A percentile compares a stretch with the other conserved stretches of the same genome.
Evolutionary conservation across 2,113 vertebrate genomes (phyloP).

Genomic region (Carassius auratus): DNA sequence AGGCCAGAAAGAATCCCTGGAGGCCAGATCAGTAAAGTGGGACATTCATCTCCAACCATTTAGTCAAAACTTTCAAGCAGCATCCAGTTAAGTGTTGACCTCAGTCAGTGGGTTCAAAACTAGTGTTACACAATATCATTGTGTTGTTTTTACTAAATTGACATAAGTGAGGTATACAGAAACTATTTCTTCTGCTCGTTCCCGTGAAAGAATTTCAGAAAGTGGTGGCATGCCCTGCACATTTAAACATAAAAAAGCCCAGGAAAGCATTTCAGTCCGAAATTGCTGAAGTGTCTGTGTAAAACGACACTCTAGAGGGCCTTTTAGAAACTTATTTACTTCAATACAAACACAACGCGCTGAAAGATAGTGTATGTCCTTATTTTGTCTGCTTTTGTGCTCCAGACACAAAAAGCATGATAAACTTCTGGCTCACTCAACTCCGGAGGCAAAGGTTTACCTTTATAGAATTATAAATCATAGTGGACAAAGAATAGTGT

Average conservation of each 20-base stretch:
- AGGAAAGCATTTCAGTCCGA: constrained; percentile 7
- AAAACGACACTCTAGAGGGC: constrained; percentile 8
- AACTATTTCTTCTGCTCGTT: neutral
- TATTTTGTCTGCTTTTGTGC: constrained; percentile 29
- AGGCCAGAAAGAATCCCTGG: neutral
- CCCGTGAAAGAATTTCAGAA: constrained; percentile 19
- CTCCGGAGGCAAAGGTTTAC: neutral
- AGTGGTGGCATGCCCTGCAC: neutral
- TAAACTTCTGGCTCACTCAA: neutral
- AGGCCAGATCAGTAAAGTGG: neutral
- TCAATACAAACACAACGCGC: constrained; percentile 40
- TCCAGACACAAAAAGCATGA: constrained; percentile 16
- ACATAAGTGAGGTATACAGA: constrained; percentile 7
- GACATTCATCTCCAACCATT: constrained; percentile 7
- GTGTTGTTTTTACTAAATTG: neutral
- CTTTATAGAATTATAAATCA: constrained; percentile 43
- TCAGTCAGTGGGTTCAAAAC: neutral
- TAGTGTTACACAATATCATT: neutral
- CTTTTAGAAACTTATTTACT: constrained; percentile 44
- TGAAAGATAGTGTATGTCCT: constrained; percentile 10
- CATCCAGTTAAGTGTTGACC: constrained; percentile 2
- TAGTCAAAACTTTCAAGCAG: neutral
- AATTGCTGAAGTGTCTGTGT: constrained; percentile 3
- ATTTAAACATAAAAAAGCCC: neutral
- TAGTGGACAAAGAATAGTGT: constrained; percentile 47